Conservation (phyloP, 2,888 invertebrate species). For the Sthenelais limicola region DNA sequence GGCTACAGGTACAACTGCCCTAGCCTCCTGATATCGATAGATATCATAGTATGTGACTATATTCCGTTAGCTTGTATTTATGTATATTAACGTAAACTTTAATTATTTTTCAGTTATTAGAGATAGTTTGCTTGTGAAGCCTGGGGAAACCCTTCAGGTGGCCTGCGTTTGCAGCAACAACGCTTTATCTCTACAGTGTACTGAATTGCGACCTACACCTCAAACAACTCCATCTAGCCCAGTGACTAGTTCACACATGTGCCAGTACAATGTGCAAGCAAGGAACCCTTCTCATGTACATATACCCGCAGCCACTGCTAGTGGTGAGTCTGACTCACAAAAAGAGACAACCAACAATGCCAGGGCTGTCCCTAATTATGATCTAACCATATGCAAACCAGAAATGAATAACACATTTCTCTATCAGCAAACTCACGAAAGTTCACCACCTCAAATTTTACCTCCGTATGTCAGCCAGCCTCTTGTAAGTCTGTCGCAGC, state of each 20-base stretch:
- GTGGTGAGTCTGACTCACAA: constrained; percentile 25
- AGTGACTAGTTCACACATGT: not conserved
- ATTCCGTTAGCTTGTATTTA: no score
- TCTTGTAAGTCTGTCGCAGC: not conserved
- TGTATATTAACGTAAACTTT: no score
- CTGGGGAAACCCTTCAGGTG: constrained; percentile 51
- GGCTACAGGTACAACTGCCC: no score
- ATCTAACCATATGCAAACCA: constrained; percentile 28
- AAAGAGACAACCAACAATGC: not conserved
- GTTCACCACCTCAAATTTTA: not conserved
- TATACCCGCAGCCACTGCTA: constrained; percentile 18
- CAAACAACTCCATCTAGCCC: not conserved
- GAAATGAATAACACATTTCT: constrained; percentile 5
- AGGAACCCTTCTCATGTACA: constrained; percentile 13
- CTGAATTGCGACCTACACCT: constrained; percentile 8
- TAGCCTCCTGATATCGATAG: no score
- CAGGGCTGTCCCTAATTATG: constrained; percentile 4
- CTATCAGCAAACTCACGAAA: constrained; percentile 17
- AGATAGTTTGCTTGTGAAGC: constrained; percentile 52
- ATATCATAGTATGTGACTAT: no score
- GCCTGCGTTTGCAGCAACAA: constrained; percentile 32
- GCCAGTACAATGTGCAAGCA: constrained; percentile 23
- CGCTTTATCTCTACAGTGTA: constrained; percentile 40
- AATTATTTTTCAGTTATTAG: constrained; percentile 17
- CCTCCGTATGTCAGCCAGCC: constrained; percentile 13